phyloP scores from a whole-genome alignment of 1,140 invertebrate genomes.

The Drepana arcuata region DNA sequence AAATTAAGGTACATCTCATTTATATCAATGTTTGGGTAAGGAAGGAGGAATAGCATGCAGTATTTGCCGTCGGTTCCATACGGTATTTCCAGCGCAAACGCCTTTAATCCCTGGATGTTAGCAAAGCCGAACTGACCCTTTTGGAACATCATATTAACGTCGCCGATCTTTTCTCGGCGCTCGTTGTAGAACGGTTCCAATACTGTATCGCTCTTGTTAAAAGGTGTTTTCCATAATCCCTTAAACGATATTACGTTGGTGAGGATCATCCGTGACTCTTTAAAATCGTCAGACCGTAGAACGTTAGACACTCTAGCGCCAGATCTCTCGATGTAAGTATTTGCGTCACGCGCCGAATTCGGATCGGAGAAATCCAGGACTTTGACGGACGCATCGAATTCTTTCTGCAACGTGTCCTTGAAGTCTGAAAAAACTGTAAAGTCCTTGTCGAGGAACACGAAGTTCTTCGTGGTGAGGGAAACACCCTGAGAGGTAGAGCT shows the following conservation, averaged over 20 bases:
- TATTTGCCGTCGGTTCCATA: constrained; percentile 72
- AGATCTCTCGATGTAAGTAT: constrained; percentile 38
- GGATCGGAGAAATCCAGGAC: constrained; percentile 49
- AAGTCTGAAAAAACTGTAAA: constrained; percentile 38
- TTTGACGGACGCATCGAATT: constrained; percentile 42
- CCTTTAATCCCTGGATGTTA: no score
- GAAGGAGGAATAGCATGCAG: no score
- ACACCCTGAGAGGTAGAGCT: constrained; percentile 32
- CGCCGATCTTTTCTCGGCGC: constrained; percentile 54
- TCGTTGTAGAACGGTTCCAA: constrained; percentile 73
- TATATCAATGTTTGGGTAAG: no score
- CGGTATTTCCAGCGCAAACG: constrained; percentile 55
- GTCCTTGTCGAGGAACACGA: constrained; percentile 48
- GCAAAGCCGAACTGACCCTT: no score
- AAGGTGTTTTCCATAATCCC: constrained; percentile 81
- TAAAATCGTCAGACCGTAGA: constrained; percentile 56
- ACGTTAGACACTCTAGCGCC: constrained; percentile 53
- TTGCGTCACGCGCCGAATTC: constrained; percentile 33
- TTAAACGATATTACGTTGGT: constrained; percentile 89
- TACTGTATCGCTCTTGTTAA: constrained; percentile 75
- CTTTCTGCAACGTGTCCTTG: constrained; percentile 21
- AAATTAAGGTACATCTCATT: no score
- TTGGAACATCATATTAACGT: no score
- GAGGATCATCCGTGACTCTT: constrained; percentile 34
- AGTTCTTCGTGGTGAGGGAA: constrained; percentile 43